These are phyloP conservation scores for Lanius ludovicianus DNA, from an alignment of 2,113 vertebrate genomes.

Conservation along the genomic window DNA sequence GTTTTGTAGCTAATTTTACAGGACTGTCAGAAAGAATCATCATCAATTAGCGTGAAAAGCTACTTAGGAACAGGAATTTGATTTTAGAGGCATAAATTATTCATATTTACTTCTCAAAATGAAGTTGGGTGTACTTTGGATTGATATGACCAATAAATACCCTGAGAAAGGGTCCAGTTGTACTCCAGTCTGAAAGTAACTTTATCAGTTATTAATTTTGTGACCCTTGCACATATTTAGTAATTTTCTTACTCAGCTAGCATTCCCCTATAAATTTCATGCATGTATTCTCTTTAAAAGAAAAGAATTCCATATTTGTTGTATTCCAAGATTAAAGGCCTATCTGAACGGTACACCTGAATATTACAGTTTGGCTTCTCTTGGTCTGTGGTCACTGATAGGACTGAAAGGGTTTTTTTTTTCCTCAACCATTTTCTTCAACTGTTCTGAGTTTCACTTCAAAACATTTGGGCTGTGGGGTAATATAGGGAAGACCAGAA, in stretches of 20 bases:
- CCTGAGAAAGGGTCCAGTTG: background rate
- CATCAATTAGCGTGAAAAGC: slow-evolving; percentile 42
- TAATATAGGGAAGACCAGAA: background rate
- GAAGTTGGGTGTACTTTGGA: background rate
- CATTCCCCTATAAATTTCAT: background rate
- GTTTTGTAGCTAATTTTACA: slow-evolving; percentile 30
- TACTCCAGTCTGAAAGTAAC: background rate
- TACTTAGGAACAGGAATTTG: slow-evolving; percentile 8
- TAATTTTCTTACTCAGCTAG: background rate
- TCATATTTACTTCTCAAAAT: background rate
- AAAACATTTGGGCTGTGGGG: background rate
- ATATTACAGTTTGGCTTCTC: background rate
- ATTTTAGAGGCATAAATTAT: slow-evolving; percentile 25
- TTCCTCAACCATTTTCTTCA: background rate
- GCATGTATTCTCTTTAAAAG: background rate
- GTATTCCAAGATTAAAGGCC: background rate
- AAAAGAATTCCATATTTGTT: background rate
- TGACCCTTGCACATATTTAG: background rate
- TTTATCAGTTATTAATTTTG: background rate
- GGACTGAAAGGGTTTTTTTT: background rate
- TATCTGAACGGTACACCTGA: background rate
- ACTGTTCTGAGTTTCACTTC: background rate
- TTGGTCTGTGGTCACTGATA: background rate
- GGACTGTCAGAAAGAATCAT: slow-evolving; percentile 50
- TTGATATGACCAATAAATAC: background rate